A percentile compares a stretch with the other conserved stretches of the same genome.
phyloP scores from a whole-genome alignment of 2,797 vertebrate species.

The Notoglanidium macrostoma region DNA sequence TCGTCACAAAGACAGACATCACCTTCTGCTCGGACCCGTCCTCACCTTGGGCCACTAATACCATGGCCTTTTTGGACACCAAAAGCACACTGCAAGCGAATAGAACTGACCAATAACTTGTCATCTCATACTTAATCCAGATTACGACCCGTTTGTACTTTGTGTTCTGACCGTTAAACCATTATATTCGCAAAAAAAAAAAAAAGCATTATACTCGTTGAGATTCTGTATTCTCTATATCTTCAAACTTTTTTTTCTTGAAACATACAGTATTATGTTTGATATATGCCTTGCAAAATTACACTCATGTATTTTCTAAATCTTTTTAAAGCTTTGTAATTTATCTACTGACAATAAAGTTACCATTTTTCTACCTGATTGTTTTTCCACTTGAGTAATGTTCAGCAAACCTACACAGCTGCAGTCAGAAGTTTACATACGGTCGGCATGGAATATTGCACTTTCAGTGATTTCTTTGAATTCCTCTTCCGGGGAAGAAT shows the following conservation, averaged over 20 bases:
- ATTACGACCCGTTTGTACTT: neutral
- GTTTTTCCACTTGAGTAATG: neutral
- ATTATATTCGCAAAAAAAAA: neutral
- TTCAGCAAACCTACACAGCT: neutral
- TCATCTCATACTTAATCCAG: neutral
- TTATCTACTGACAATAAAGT: neutral
- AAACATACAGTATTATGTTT: neutral
- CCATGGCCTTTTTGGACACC: constrained; percentile 62
- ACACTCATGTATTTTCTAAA: neutral
- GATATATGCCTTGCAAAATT: neutral
- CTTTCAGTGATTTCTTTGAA: no score
- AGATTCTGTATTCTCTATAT: neutral
- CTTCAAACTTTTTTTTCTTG: neutral
- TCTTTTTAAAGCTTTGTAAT: neutral
- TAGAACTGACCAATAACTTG: neutral
- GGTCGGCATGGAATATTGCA: no score
- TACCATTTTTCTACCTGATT: neutral
- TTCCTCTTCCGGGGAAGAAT: no score
- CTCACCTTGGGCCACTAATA: constrained; percentile 55
- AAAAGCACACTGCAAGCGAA: neutral
- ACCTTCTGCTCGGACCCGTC: constrained; percentile 62
- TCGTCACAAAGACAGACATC: constrained; percentile 44
- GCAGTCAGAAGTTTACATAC: no score
- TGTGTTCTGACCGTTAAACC: neutral
- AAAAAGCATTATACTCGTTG: neutral